Base-by-base conservation (phyloP, 92 coral and sea anemone species). In the Phenganax stokvisi region DNA sequence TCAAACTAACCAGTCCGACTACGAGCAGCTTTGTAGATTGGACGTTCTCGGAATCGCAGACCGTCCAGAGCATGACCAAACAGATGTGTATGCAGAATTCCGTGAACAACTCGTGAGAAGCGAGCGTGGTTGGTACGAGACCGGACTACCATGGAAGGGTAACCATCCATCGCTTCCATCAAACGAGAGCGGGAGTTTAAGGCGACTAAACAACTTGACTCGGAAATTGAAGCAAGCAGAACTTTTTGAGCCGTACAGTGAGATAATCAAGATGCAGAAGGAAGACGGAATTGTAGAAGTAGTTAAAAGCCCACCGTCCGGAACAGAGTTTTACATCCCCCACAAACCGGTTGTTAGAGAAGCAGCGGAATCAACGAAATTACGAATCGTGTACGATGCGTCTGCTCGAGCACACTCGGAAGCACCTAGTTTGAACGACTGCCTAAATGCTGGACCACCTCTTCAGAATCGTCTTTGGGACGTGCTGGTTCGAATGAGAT, bases 371-470 rank as follows among this genome's bases (percentile, higher is more conserved):
- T 64, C 70, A 11, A 85, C 84, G 11, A 84, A 84, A 56, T 57
- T 77, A 17, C 31, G 87, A 12, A 69, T 78, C 3, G 87, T 84
- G 8, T 84, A 84, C 51, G 87, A 84, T 6, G 87, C 84, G 3
- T 77, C 87, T 3, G 87, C 87, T 1, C 29, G 73, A 37, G 37
- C 84, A 15, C 16, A 56, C 27, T 15, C 77, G 2, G 58, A 31
- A 9, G 87, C 87, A 2, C 80, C 84, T 64, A 64, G 70, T 7
- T 71, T 85, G 53, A 88, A 88, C 63, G 89, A 85, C 16, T 85
- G 87, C 74, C 61, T 89, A 7, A 81, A 89, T 67, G 60, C 91
- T 17, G 89, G 91, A 57, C 91, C 84, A 11, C 84, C 87, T 56
- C 75, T 80, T 62, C 84, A 85, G 71, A 89, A 89, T 84, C 51